A percentile compares a stretch with the other conserved stretches of the same genome.
Evolutionary conservation across 23 tunicate genomes (phyloP).

Genomic region (Aplidium turbinatum): DNA sequence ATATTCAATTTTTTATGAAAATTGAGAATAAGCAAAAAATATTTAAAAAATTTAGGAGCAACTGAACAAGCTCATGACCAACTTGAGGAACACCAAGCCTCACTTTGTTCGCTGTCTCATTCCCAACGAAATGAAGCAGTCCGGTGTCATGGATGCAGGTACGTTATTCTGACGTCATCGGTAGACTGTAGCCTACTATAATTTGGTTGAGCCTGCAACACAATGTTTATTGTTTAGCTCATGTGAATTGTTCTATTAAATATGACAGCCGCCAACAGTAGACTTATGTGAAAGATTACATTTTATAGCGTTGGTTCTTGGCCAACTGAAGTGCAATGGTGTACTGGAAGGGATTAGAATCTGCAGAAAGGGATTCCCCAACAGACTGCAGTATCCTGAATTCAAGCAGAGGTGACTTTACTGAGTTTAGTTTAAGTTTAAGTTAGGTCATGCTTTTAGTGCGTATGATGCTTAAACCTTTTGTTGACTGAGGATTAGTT

Average conservation of each 20-base stretch:
- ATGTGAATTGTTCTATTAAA: too few species aligned
- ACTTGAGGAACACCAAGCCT: constrained; percentile 88
- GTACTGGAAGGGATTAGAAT: constrained; percentile 96
- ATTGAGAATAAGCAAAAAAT: too few species aligned
- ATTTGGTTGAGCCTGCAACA: too few species aligned
- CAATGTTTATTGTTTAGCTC: too few species aligned
- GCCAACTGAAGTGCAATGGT: constrained; percentile 92
- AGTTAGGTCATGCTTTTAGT: too few species aligned
- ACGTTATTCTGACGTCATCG: neutral
- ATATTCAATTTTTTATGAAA: too few species aligned
- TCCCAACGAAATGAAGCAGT: constrained; percentile 92
- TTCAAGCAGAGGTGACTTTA: constrained; percentile 75
- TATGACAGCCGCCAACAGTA: too few species aligned
- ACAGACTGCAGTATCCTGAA: constrained; percentile 90
- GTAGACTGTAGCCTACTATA: too few species aligned
- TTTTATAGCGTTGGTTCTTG: constrained; percentile 71
- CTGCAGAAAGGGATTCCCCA: constrained; percentile 97
- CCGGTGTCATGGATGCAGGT: constrained; percentile 84
- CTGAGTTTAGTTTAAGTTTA: too few species aligned
- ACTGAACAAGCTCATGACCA: constrained; percentile 91
- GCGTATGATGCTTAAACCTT: too few species aligned
- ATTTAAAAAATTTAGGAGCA: constrained; percentile 79
- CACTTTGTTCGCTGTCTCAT: constrained; percentile 96
- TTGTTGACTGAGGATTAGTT: too few species aligned
- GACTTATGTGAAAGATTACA: too few species aligned